Evolutionary conservation across 1,140 invertebrate species (phyloP), one percentile per base, ranked within the genome.

Genomic region (Delia radicum): DNA sequence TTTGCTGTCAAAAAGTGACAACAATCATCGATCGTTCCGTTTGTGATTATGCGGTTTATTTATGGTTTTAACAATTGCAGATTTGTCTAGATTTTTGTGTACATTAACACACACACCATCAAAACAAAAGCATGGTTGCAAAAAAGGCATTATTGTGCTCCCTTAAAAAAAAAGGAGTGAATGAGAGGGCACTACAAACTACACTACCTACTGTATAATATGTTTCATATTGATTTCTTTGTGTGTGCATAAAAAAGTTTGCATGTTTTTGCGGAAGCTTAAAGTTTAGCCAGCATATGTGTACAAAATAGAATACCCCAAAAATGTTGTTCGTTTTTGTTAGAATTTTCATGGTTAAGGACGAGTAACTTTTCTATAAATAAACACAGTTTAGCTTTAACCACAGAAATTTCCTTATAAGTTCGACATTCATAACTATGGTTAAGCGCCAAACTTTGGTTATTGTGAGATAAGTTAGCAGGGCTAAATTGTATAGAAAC

Each of bases 11-110:
- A 82, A 79, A 81, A 84, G 82, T 84, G 82, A 84, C 83, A 84
- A 84, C 82, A 84, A 85, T 85, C 65, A 69, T 69, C 83, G 83
- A 85, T 85, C 83, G 83, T 85, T 85, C 81, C 83, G 83, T 83
- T 85, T 85, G 82, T 81, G 83, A 84, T 84, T 84, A 84, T 84
- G 83, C 82, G 83, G 82, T 83, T 84, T 84, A 84, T 84, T 84
- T 84, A 84, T 84, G 83, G 83, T 80, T 81, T 81, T 84, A 84
- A 84, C 83, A 84, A 84, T 83, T 84, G 83, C 84, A 84, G 83
- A 84, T 84, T 84, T 84, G 83, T 84, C 83, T 82, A 48, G 71
- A 73, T 69, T 69, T 69, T 24, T 69, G 26, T 55, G 3, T 13
- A 21, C 48, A 8, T 21, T 18, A 8, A 55, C 48, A 55, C 18